phyloP scores from a whole-genome alignment of 2,888 invertebrate genomes.

The Cephus rjabovi region DNA sequence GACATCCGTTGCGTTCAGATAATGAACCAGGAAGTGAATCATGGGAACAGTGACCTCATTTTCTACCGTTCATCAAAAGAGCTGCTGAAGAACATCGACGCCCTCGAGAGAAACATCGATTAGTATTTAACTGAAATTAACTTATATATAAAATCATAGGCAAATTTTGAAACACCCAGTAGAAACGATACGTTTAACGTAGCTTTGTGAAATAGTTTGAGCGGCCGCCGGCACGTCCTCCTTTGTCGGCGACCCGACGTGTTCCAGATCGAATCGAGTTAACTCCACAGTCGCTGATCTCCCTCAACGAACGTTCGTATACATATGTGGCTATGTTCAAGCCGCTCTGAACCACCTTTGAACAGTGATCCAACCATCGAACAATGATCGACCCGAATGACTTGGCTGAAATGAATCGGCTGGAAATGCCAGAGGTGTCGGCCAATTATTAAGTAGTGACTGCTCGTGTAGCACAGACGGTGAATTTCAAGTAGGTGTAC shows the following conservation, averaged over 20 bases:
- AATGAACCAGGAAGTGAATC: conserved; percentile 31
- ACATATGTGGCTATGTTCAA: background rate
- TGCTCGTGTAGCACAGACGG: background rate
- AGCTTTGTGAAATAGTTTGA: background rate
- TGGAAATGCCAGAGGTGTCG: conserved; percentile 17
- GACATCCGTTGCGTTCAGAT: conserved; percentile 33
- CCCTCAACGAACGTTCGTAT: background rate
- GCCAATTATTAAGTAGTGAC: conserved; percentile 21
- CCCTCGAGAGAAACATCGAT: background rate
- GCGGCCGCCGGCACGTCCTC: background rate
- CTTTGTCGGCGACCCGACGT: background rate
- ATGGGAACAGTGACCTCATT: conserved; percentile 26
- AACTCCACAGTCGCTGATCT: background rate
- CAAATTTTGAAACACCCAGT: background rate
- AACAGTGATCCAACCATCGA: background rate
- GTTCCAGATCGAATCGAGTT: background rate
- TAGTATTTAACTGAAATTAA: background rate
- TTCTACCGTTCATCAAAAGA: conserved; percentile 32
- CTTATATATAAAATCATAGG: background rate
- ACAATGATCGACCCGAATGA: background rate
- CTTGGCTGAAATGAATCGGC: background rate
- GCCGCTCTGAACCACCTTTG: background rate
- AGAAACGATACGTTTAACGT: background rate
- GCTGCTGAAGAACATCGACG: conserved; percentile 16
- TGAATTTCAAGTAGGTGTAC: background rate